These are phyloP conservation scores for Oryzias melastigma DNA, from an alignment of 2,113 vertebrate genomes.

Conservation along the genomic window DNA sequence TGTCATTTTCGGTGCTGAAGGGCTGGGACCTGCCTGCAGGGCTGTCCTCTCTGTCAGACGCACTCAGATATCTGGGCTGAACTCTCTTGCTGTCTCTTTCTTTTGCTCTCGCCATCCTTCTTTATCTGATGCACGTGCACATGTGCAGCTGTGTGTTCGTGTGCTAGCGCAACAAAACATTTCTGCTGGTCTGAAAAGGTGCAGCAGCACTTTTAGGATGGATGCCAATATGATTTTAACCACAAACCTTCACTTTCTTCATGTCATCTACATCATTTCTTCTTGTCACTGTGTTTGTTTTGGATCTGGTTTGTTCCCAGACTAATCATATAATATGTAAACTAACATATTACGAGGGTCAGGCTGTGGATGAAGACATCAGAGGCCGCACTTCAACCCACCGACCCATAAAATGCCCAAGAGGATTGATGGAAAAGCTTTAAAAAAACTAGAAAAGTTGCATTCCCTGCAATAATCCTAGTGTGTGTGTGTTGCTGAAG, in stretches of 20 bases:
- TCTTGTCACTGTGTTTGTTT: constrained; percentile 11
- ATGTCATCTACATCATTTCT: constrained; percentile 8
- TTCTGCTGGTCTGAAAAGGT: constrained; percentile 6
- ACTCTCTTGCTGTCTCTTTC: constrained; percentile 64
- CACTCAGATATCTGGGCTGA: constrained; percentile 73
- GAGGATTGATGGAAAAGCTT: constrained; percentile 5
- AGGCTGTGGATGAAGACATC: constrained; percentile 47
- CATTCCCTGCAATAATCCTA: no score
- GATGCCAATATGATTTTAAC: background rate
- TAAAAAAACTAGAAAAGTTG: background rate
- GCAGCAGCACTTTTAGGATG: constrained; percentile 6
- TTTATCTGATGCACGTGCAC: constrained; percentile 34
- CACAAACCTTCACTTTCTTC: constrained; percentile 30
- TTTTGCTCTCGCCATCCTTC: constrained; percentile 51
- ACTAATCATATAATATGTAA: constrained; percentile 13
- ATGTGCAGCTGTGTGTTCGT: constrained; percentile 34
- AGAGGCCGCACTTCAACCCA: constrained; percentile 42
- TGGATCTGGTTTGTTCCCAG: constrained; percentile 28
- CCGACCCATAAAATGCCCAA: constrained; percentile 35
- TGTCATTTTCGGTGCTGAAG: constrained; percentile 78
- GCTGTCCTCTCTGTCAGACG: constrained; percentile 77
- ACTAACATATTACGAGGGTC: constrained; percentile 18
- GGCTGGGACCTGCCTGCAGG: constrained; percentile 73
- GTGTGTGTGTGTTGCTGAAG: no score
- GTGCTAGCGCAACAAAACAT: constrained; percentile 16